phyloP scores from a whole-genome alignment of 2,113 vertebrate genomes.

The Lophura nycthemera region DNA sequence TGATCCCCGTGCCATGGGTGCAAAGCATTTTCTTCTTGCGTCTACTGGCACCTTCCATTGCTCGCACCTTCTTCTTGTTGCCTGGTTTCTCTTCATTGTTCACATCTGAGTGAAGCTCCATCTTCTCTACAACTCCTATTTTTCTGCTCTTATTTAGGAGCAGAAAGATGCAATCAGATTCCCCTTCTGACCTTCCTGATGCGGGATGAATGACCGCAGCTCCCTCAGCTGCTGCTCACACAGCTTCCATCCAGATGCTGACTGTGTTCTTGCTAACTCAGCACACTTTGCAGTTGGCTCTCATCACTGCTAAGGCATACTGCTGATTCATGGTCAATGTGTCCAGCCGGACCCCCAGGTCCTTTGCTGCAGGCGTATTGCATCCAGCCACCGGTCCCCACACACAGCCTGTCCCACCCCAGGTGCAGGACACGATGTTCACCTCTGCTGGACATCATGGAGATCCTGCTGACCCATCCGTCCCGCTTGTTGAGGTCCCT shows the following conservation, averaged over 20 bases:
- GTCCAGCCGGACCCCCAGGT: neutral
- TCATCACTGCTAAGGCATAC: neutral
- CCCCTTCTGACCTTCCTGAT: neutral
- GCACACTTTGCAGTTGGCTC: neutral
- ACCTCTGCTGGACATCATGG: neutral
- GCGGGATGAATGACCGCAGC: neutral
- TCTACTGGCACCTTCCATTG: neutral
- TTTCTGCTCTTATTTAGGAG: neutral
- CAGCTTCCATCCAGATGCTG: neutral
- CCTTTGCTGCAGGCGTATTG: neutral
- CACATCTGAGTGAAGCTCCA: neutral
- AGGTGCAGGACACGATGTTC: neutral
- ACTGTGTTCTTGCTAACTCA: neutral
- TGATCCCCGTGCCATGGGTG: neutral
- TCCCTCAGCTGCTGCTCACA: neutral
- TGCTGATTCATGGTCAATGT: neutral
- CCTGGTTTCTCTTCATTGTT: neutral
- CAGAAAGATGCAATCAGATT: neutral
- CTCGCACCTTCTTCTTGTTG: neutral
- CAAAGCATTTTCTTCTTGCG: neutral
- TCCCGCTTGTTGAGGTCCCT: neutral
- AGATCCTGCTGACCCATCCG: neutral
- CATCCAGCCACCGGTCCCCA: neutral
- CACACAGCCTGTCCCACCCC: neutral
- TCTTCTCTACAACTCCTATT: neutral